These are phyloP conservation scores for Clavelina lepadiformis DNA, from an alignment of 23 tunicate species.

Conservation along the genomic window DNA sequence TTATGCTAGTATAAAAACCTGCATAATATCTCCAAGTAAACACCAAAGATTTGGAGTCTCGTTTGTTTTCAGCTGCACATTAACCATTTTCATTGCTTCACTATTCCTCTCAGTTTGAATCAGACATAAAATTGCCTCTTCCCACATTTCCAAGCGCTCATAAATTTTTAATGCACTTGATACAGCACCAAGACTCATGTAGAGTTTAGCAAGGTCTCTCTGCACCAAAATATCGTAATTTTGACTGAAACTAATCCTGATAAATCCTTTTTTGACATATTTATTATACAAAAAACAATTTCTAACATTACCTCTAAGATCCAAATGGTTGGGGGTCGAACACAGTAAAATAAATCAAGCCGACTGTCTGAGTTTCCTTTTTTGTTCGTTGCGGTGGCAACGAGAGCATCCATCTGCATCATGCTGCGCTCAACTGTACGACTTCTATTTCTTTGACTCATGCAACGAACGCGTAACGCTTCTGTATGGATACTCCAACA, in stretches of 20 bases:
- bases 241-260: no score
- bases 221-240: no score
- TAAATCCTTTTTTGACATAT: not conserved
- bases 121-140: conserved; percentile 69
- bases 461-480: conserved; percentile 65
- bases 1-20: conserved; percentile 39
- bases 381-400: conserved; percentile 8
- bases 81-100: conserved; percentile 47
- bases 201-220: conserved; percentile 72
- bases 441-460: conserved; percentile 34
- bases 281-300: not conserved
- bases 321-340: conserved; percentile 56
- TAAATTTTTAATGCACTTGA: conserved; percentile 67
- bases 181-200: conserved; percentile 49
- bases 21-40: conserved; percentile 66
- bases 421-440: conserved; percentile 80
- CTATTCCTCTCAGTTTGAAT: conserved; percentile 37
- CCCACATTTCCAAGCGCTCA: conserved; percentile 80
- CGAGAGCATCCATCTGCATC: conserved; percentile 74
- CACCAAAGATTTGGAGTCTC: conserved; percentile 73
- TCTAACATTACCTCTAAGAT: conserved; percentile 33
- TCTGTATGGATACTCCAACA: conserved; percentile 78
- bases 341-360: conserved; percentile 50
- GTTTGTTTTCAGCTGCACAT: conserved; percentile 28
- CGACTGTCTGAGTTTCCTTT: conserved; percentile 5